These are phyloP conservation scores for Cantharis rufa DNA, from an alignment of 2,888 invertebrate species.

Conservation along the genomic window DNA sequence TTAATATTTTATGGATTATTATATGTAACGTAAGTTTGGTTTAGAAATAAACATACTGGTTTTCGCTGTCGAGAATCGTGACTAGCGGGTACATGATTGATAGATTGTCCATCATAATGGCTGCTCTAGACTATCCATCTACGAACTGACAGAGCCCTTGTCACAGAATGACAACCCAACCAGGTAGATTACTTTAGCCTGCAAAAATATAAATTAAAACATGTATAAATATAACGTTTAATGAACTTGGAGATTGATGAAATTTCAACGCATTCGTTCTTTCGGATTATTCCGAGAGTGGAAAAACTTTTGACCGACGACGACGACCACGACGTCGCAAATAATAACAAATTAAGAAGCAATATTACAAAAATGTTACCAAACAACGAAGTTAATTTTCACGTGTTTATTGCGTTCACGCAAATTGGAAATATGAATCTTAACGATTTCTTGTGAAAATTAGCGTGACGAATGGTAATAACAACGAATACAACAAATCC, in stretches of 20 bases:
- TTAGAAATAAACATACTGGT: slow-evolving; percentile 34
- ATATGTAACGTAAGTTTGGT: slow-evolving; percentile 1
- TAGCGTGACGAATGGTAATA: slow-evolving; percentile 31
- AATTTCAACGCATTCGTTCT: not conserved
- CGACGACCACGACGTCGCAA: too few relatives aligned
- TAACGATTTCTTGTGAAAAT: slow-evolving; percentile 25
- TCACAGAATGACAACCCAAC: slow-evolving; percentile 37
- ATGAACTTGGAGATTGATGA: not conserved
- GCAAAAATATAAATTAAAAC: slow-evolving; percentile 29
- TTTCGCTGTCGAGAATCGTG: slow-evolving; percentile 48
- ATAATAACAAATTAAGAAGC: not conserved
- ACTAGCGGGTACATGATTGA: slow-evolving; percentile 54
- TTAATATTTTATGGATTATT: not conserved
- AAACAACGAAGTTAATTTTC: slow-evolving; percentile 7
- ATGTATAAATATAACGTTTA: not conserved
- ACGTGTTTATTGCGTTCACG: slow-evolving; percentile 11
- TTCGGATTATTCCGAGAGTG: not conserved
- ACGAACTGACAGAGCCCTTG: slow-evolving; percentile 46
- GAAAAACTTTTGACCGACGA: too few relatives aligned
- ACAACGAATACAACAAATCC: slow-evolving; percentile 1
- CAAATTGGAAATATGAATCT: slow-evolving; percentile 31
- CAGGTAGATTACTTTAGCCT: slow-evolving; percentile 41
- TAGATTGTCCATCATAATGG: slow-evolving; percentile 58
- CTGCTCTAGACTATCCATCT: slow-evolving; percentile 54
- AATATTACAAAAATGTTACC: not conserved